Conservation (phyloP, 2,797 vertebrate species). For the Ataeniobius toweri region DNA sequence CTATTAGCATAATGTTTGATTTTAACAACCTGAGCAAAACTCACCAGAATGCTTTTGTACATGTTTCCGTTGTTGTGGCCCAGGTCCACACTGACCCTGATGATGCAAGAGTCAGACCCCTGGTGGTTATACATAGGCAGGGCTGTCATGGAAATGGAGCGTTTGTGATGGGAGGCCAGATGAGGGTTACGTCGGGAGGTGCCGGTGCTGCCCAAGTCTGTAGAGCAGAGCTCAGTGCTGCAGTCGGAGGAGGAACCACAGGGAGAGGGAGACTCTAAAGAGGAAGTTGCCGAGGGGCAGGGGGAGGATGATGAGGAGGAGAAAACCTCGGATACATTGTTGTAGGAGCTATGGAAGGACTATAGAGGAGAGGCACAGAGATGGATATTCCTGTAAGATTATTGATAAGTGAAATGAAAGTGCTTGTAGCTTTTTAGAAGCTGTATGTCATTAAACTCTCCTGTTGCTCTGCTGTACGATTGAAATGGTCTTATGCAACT, state of each 20-base stretch:
- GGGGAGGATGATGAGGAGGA: slow-evolving; percentile 47
- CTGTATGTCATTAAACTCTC: too few relatives aligned
- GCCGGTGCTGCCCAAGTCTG: not conserved
- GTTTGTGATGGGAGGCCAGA: slow-evolving; percentile 57
- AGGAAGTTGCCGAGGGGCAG: slow-evolving; percentile 35
- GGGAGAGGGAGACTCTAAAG: slow-evolving; percentile 29
- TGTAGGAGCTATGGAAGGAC: slow-evolving; percentile 73
- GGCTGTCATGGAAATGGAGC: slow-evolving; percentile 72
- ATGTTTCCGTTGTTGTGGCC: slow-evolving; percentile 83
- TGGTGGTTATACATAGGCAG: slow-evolving; percentile 76
- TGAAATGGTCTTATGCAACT: slow-evolving; percentile 25
- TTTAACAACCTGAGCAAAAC: slow-evolving; percentile 30
- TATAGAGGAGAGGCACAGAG: slow-evolving; percentile 24
- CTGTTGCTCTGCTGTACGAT: not conserved
- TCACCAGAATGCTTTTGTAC: slow-evolving; percentile 90
- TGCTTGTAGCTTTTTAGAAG: too few relatives aligned
- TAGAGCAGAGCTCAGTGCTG: slow-evolving; percentile 27
- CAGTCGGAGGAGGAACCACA: slow-evolving; percentile 45
- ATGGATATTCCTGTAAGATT: too few relatives aligned
- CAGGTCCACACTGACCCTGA: slow-evolving; percentile 83
- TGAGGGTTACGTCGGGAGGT: slow-evolving; percentile 23
- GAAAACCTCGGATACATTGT: slow-evolving; percentile 61
- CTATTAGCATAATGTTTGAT: not conserved
- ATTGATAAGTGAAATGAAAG: too few relatives aligned
- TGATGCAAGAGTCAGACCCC: slow-evolving; percentile 81